Conservation (phyloP, 1,140 invertebrate species). For the Periplaneta americana region DNA sequence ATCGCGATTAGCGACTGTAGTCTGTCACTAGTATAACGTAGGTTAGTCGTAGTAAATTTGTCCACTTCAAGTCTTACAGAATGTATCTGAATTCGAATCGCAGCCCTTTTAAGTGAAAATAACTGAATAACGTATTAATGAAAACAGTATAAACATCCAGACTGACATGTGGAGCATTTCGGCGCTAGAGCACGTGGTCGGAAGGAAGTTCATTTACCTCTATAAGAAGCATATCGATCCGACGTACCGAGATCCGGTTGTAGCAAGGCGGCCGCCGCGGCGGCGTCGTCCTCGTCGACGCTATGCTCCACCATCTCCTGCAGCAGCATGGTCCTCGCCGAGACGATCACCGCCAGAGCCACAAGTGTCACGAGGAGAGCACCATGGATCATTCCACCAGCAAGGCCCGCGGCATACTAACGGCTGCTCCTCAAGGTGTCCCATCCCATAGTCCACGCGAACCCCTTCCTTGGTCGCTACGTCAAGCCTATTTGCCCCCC, state of each 20-base stretch:
- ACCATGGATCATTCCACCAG: neutral
- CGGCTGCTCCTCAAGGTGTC: neutral
- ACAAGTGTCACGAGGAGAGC: neutral
- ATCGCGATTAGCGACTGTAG: too few species aligned
- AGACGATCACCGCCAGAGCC: neutral
- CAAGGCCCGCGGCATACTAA: neutral
- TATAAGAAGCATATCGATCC: too few species aligned
- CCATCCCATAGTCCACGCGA: neutral
- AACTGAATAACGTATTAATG: too few species aligned
- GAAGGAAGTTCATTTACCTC: neutral
- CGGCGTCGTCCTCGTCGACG: neutral
- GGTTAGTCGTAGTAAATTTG: too few species aligned
- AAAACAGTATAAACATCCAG: too few species aligned
- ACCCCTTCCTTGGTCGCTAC: neutral
- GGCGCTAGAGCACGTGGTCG: too few species aligned
- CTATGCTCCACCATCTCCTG: neutral
- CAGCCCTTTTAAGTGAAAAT: too few species aligned
- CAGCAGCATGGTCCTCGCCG: neutral
- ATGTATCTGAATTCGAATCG: too few species aligned
- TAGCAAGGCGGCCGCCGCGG: neutral
- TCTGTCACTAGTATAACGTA: too few species aligned
- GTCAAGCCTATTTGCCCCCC: neutral
- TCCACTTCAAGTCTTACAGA: too few species aligned
- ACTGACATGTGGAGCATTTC: too few species aligned
- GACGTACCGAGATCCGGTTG: neutral